Percentiles rank a stretch among this genome's conserved stretches.
These are phyloP conservation scores for Enteromius argenteus DNA, from an alignment of 2,797 vertebrate genomes.

Conservation along the genomic window DNA sequence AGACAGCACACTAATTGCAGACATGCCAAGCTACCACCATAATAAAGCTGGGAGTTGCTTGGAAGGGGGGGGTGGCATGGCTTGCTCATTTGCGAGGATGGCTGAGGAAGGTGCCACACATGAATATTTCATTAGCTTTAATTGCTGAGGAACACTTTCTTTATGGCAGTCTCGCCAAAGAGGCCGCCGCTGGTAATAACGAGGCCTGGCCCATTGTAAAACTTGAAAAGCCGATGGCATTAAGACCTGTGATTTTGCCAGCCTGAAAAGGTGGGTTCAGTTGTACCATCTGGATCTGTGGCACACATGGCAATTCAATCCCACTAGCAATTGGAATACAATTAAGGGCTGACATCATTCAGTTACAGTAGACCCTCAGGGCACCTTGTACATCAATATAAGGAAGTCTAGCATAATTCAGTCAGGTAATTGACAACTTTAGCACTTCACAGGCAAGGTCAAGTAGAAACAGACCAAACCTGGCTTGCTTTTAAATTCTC, in stretches of 20 bases:
- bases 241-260: constrained; percentile 81
- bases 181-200: constrained; percentile 88
- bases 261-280: constrained; percentile 74
- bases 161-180: constrained; percentile 87
- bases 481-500: constrained; percentile 17
- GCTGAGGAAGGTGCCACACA: constrained; percentile 91
- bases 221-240: constrained; percentile 88
- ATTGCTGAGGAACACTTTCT: constrained; percentile 91
- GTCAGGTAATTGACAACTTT: constrained; percentile 21
- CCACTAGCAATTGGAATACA: constrained; percentile 41
- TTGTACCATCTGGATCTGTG: constrained; percentile 65
- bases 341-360: constrained; percentile 47
- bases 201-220: constrained; percentile 84
- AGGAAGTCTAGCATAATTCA: constrained; percentile 29
- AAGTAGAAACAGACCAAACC: constrained; percentile 7
- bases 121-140: constrained; percentile 94
- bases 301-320: constrained; percentile 57
- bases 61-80: constrained; percentile 72
- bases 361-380: constrained; percentile 42
- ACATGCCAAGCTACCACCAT: constrained; percentile 89
- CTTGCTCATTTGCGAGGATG: constrained; percentile 90
- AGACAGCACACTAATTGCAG: constrained; percentile 85
- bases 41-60: constrained; percentile 86
- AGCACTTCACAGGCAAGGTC: constrained; percentile 19
- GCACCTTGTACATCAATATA: constrained; percentile 22